Conservation (phyloP, 2,797 vertebrate species). For the Bovichtus diacanthus region DNA sequence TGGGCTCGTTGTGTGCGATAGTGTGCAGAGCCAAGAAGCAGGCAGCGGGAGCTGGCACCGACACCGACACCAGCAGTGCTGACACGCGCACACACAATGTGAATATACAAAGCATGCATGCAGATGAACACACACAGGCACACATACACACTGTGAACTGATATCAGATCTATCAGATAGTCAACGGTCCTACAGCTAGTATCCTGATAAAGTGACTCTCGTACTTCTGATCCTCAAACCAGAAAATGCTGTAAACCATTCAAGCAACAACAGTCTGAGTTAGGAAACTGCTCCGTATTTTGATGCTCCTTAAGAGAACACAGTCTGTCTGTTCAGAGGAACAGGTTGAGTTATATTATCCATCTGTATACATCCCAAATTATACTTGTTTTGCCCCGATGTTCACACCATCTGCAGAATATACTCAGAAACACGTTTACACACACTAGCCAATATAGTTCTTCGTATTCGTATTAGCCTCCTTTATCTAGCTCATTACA, state of each 20-base stretch:
- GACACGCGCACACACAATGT: slow-evolving; percentile 29
- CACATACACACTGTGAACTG: neutral
- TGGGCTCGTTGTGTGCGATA: slow-evolving; percentile 37
- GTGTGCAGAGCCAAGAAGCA: slow-evolving; percentile 52
- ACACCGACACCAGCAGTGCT: slow-evolving; percentile 29
- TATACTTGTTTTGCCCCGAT: slow-evolving; percentile 55
- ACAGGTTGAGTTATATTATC: slow-evolving; percentile 66
- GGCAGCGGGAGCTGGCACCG: slow-evolving; percentile 46
- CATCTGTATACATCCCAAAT: slow-evolving; percentile 56
- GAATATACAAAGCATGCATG: neutral
- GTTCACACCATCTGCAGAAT: slow-evolving; percentile 74
- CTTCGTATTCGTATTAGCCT: slow-evolving; percentile 51
- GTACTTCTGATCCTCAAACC: slow-evolving; percentile 11
- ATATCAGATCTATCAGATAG: slow-evolving; percentile 48
- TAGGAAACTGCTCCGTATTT: slow-evolving; percentile 28
- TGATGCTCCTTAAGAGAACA: slow-evolving; percentile 40
- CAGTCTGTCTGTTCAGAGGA: slow-evolving; percentile 41
- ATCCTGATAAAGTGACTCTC: slow-evolving; percentile 27
- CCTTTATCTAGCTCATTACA: slow-evolving; percentile 72
- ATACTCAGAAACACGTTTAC: slow-evolving; percentile 41
- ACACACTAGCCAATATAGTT: slow-evolving; percentile 26
- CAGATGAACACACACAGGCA: neutral
- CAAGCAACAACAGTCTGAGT: slow-evolving; percentile 28
- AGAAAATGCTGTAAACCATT: slow-evolving; percentile 41
- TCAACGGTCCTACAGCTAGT: slow-evolving; percentile 29